Conservation (phyloP, 1,140 invertebrate species). For the Ceratosolen solmsi region DNA sequence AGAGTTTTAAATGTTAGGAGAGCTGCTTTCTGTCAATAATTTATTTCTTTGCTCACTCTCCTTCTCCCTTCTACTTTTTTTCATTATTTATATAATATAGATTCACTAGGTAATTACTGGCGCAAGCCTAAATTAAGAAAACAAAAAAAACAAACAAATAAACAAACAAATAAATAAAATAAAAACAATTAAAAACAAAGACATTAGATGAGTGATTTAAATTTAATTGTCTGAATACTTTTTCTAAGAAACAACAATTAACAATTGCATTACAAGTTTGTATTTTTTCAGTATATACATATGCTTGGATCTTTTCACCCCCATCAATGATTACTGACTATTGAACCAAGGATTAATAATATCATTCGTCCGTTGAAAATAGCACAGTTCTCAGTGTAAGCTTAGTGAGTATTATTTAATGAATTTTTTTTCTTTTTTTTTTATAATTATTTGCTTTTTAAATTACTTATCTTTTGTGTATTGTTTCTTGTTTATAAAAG, state of each 20-base stretch:
- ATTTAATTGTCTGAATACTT: not conserved
- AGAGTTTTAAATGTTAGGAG: conserved; percentile 12
- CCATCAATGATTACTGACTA: conserved; percentile 21
- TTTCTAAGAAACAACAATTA: not conserved
- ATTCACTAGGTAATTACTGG: not conserved
- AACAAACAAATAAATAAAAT: too few species aligned
- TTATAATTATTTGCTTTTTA: not conserved
- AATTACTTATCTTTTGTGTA: not conserved
- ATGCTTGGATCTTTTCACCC: not conserved
- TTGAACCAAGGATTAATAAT: conserved; percentile 13
- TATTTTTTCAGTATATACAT: conserved; percentile 18
- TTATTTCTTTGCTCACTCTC: conserved; percentile 6
- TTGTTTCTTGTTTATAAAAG: not conserved
- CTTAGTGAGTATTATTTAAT: conserved; percentile 14
- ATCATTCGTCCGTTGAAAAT: conserved; percentile 32
- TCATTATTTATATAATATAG: conserved; percentile 38
- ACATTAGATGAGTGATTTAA: not conserved
- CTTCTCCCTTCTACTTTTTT: not conserved
- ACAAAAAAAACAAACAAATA: too few species aligned
- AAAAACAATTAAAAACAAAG: too few species aligned
- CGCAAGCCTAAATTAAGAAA: not conserved
- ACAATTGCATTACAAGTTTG: not conserved
- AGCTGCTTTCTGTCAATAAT: conserved; percentile 33
- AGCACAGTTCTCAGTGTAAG: conserved; percentile 5
- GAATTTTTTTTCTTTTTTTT: not conserved